Conservation (phyloP, 1,140 invertebrate genomes). For the Charaxes varanes region DNA sequence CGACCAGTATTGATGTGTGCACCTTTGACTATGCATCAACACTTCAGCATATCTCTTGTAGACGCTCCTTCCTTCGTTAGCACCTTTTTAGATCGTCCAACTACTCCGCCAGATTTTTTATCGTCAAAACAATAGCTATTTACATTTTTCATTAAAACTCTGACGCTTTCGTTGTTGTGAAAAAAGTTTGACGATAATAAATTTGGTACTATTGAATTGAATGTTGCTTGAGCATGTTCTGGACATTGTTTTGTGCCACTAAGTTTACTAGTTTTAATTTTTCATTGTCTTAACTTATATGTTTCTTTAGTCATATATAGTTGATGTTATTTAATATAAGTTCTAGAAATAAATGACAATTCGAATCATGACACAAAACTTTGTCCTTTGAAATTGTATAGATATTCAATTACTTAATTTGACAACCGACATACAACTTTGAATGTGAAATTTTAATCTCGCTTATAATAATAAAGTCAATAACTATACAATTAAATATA, state of each 20-base stretch:
- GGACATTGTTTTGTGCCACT: conserved; percentile 44
- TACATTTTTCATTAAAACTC: neutral
- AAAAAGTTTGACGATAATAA: conserved; percentile 39
- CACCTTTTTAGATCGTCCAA: conserved; percentile 73
- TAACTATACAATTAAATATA: conserved; percentile 34
- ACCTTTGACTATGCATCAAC: conserved; percentile 57
- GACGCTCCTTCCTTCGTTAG: conserved; percentile 70
- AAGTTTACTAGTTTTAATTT: neutral
- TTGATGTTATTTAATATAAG: conserved; percentile 3
- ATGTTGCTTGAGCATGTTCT: conserved; percentile 58
- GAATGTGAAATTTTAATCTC: conserved; percentile 3
- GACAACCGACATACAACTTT: neutral
- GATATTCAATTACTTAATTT: conserved; percentile 13
- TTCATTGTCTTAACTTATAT: conserved; percentile 8
- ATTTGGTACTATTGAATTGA: conserved; percentile 27
- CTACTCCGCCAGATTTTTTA: conserved; percentile 40
- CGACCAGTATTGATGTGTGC: conserved; percentile 52
- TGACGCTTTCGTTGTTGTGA: neutral
- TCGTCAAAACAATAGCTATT: conserved; percentile 30
- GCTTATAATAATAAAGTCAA: conserved; percentile 10
- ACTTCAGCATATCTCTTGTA: conserved; percentile 51
- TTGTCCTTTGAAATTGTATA: conserved; percentile 31
- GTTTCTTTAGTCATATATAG: no score
- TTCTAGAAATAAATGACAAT: neutral
- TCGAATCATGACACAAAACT: conserved; percentile 23